Percentiles rank a stretch among this genome's conserved stretches.
These are phyloP conservation scores for Entomobrya multifasciata DNA, from an alignment of 2,888 invertebrate genomes.

Conservation along the genomic window DNA sequence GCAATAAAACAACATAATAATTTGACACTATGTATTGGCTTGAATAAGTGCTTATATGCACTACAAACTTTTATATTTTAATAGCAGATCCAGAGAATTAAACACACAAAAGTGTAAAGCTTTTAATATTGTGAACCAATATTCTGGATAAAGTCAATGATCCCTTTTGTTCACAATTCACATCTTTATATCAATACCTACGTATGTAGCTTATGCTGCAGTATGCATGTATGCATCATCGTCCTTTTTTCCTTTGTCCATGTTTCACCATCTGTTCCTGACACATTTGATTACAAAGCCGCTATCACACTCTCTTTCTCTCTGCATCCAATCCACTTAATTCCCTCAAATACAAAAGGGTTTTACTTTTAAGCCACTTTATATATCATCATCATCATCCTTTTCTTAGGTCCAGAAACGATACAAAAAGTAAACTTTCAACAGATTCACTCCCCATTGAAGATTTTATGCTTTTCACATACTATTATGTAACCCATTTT, in stretches of 20 bases:
- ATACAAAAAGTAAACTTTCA: not conserved
- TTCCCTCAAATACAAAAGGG: constrained; percentile 6
- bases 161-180: too few species aligned
- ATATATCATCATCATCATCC: not conserved
- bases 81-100: too few species aligned
- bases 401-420: not conserved
- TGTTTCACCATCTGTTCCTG: constrained; percentile 75
- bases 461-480: too few species aligned
- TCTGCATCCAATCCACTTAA: not conserved
- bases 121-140: not conserved
- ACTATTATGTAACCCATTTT: too few species aligned
- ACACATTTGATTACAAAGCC: constrained; percentile 74
- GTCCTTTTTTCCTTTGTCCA: not conserved
- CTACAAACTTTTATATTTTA: not conserved
- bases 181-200: not conserved
- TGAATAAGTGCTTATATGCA: not conserved
- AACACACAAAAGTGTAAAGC: too few species aligned
- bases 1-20: constrained; percentile 50
- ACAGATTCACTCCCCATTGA: too few species aligned
- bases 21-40: constrained; percentile 35
- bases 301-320: constrained; percentile 20
- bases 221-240: constrained; percentile 30
- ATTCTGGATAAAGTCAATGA: constrained; percentile 12
- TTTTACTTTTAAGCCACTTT: constrained; percentile 32
- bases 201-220: not conserved